Evolutionary conservation across 2,888 invertebrate genomes (phyloP).

Genomic region (Schizotus pectinicornis): DNA sequence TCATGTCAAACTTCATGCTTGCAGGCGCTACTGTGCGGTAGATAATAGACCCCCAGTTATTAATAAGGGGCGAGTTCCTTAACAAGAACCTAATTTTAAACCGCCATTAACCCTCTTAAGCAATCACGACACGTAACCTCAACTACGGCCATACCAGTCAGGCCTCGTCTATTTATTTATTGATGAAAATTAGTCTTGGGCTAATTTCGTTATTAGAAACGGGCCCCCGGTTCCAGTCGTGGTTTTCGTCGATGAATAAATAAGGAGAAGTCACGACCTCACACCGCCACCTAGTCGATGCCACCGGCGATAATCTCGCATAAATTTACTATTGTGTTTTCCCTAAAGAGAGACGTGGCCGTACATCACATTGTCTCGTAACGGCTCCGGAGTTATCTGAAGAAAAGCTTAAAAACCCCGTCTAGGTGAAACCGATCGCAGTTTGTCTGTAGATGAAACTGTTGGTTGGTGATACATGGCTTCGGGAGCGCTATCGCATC

Average conservation of each 20-base stretch:
- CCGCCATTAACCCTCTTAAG: neutral
- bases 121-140: neutral
- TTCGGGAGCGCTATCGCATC: slow-evolving; percentile 24
- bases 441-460: slow-evolving; percentile 8
- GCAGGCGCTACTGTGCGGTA: too few relatives aligned
- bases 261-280: too few relatives aligned
- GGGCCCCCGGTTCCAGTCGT: too few relatives aligned
- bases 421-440: slow-evolving; percentile 18
- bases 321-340: too few relatives aligned
- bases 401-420: slow-evolving; percentile 15
- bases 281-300: too few relatives aligned
- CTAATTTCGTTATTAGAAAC: too few relatives aligned
- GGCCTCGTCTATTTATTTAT: too few relatives aligned
- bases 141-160: neutral
- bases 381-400: slow-evolving; percentile 13
- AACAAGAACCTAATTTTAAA: slow-evolving; percentile 15
- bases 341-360: neutral
- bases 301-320: too few relatives aligned
- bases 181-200: too few relatives aligned
- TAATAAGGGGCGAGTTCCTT: slow-evolving; percentile 4
- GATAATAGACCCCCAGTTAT: slow-evolving; percentile 7
- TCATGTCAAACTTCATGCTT: neutral
- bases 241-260: too few relatives aligned
- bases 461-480: slow-evolving; percentile 8
- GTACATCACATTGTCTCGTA: slow-evolving; percentile 3